Percentiles rank a stretch among this genome's conserved stretches.
phyloP scores from a whole-genome alignment of 2,797 vertebrate genomes.

The Fringilla coelebs region DNA sequence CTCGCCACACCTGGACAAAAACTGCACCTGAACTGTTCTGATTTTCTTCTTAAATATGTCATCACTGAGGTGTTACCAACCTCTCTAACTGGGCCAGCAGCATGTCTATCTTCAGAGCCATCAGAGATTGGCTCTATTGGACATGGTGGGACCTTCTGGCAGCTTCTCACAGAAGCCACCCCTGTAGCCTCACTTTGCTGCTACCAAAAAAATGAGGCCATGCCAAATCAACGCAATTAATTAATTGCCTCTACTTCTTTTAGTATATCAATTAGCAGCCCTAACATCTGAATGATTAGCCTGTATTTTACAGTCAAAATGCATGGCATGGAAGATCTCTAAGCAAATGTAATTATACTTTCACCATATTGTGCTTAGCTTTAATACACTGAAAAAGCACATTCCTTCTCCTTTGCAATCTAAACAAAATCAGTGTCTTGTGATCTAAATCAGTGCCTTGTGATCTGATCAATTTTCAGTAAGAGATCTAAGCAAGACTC shows the following conservation, averaged over 20 bases:
- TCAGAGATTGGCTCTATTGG: not conserved
- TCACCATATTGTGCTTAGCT: not conserved
- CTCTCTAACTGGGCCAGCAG: not conserved
- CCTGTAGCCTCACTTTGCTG: accelerated
- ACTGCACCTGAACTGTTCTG: accelerated
- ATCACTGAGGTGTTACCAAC: accelerated
- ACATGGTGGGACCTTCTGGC: not conserved
- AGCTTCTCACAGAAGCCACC: not conserved
- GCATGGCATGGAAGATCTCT: not conserved
- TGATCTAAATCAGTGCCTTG: not conserved
- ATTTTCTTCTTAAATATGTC: not conserved
- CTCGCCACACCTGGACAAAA: not conserved
- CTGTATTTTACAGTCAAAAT: not conserved
- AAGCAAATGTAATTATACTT: not conserved
- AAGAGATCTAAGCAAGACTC: not conserved
- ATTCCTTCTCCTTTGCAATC: not conserved
- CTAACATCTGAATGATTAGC: not conserved
- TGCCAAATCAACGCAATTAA: not conserved
- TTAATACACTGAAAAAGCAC: not conserved
- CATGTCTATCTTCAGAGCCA: not conserved
- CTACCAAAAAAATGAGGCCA: accelerated
- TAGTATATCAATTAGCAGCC: not conserved
- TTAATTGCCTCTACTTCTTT: not conserved
- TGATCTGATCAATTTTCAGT: not conserved
- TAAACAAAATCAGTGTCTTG: not conserved